A percentile compares a stretch with the other conserved stretches of the same genome.
phyloP scores from a whole-genome alignment of 2,797 vertebrate genomes.

The Aphelocoma californica region DNA sequence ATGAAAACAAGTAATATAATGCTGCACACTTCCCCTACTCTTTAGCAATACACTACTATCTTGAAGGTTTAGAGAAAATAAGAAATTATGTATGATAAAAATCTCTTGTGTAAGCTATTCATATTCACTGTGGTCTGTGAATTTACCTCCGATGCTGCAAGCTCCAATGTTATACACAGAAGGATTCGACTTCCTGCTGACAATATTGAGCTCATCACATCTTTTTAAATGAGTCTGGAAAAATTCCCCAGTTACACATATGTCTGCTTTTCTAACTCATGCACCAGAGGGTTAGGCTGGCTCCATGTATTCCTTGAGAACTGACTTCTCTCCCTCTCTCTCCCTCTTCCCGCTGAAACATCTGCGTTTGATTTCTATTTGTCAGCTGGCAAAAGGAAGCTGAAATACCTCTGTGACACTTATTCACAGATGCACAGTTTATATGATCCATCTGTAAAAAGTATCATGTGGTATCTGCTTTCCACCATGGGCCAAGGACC shows the following conservation, averaged over 20 bases:
- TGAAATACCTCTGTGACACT: slow-evolving; percentile 44
- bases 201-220: slow-evolving; percentile 40
- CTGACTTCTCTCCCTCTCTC: background rate
- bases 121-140: slow-evolving; percentile 17
- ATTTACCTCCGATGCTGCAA: slow-evolving; percentile 44
- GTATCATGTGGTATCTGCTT: background rate
- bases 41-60: background rate
- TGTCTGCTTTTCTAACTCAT: slow-evolving; percentile 10
- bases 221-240: slow-evolving; percentile 38
- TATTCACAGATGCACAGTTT: background rate
- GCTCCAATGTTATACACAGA: slow-evolving; percentile 19
- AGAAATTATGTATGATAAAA: background rate
- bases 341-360: background rate
- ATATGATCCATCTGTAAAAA: slow-evolving; percentile 27
- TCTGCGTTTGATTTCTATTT: slow-evolving; percentile 15
- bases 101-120: background rate
- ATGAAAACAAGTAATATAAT: background rate
- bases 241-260: slow-evolving; percentile 38
- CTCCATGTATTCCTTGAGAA: slow-evolving; percentile 33
- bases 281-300: slow-evolving; percentile 13
- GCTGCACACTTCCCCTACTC: background rate
- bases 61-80: background rate
- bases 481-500: background rate
- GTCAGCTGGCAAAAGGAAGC: slow-evolving; percentile 27
- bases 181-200: slow-evolving; percentile 51